Base-by-base conservation (phyloP, 2,888 invertebrate species). In the Drepanosiphum platanoidis region DNA sequence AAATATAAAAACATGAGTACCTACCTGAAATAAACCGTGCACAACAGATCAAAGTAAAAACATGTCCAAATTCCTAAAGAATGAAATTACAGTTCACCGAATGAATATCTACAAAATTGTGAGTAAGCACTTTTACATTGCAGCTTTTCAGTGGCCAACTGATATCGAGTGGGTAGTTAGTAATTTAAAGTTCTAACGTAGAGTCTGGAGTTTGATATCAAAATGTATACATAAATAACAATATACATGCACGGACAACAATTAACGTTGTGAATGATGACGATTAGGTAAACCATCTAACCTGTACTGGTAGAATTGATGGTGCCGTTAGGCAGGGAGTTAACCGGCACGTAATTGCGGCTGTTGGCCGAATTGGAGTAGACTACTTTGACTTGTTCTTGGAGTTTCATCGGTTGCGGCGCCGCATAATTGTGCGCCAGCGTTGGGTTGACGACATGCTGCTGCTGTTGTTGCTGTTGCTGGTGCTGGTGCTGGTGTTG, bases 391-490 rank as follows among this genome's bases (percentile, higher is more conserved):
- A 84, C 68, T 0, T 22, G 75, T 1, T 84, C 84, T 3, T 75
- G 74, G 1, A 32, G 46, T 39, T 84, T 84, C 66, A 84, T 84
- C 13, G 84, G 84, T 68, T 84, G 84, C 0, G 75, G 68, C 32
- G 84, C 84, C 30, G 84, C 84, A 39, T 84, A 84, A 32, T 84
- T 84, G n/a, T 84, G 84, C 15, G 84, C 84, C 77, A 84, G 13
- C 15, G 84, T 84, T 5, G 84, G 84, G n/a, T 84, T 84, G 84
- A 84, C 84, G 15, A 84, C 84, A 84, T 84, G 84, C n/a, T 84
- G 84, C 30, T 70, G 84, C 8, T 84, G 84, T 27, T 58, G 72
- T 1, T 71, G 81, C 3, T 80, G 80, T 66, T 66, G 66, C 18
- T 82, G 82, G 5, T 82, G 82, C 8, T 61, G 80, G 1, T 80